A percentile compares a stretch with the other conserved stretches of the same genome.
Evolutionary conservation across 2,888 invertebrate species (phyloP).

Genomic region (Plebejus argus): DNA sequence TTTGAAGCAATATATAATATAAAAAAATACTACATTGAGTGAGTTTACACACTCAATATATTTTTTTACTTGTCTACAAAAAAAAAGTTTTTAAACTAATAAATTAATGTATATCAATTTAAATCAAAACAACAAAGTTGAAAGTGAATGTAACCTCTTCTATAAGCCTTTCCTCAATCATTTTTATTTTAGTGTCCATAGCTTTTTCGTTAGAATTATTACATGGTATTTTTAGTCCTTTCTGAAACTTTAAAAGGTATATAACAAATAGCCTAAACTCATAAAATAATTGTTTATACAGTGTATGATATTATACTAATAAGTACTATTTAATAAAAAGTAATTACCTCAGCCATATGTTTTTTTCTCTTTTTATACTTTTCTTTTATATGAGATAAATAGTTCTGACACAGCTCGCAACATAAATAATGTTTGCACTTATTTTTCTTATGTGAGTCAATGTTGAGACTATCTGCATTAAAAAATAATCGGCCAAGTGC

Average conservation of each 20-base stretch:
- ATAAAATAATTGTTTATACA: not conserved
- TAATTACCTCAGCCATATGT: constrained; percentile 52
- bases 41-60: not conserved
- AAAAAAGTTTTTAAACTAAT: not conserved
- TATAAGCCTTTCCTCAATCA: constrained; percentile 59
- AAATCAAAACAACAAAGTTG: constrained; percentile 2
- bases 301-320: too few relatives aligned
- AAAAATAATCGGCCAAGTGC: too few relatives aligned
- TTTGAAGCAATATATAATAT: not conserved
- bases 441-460: constrained; percentile 43
- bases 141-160: constrained; percentile 57
- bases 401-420: constrained; percentile 59
- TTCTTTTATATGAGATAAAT: constrained; percentile 48
- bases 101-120: not conserved
- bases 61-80: constrained; percentile 3
- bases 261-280: not conserved
- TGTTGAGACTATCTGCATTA: constrained; percentile 49
- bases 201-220: constrained; percentile 49
- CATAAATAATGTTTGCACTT: constrained; percentile 55
- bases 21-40: too few relatives aligned
- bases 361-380: constrained; percentile 56
- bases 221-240: constrained; percentile 45
- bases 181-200: constrained; percentile 57
- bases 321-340: not conserved
- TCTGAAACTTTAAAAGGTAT: constrained; percentile 52